Base-by-base conservation (phyloP, 2,888 invertebrate genomes). In the Limnephilus marmoratus region DNA sequence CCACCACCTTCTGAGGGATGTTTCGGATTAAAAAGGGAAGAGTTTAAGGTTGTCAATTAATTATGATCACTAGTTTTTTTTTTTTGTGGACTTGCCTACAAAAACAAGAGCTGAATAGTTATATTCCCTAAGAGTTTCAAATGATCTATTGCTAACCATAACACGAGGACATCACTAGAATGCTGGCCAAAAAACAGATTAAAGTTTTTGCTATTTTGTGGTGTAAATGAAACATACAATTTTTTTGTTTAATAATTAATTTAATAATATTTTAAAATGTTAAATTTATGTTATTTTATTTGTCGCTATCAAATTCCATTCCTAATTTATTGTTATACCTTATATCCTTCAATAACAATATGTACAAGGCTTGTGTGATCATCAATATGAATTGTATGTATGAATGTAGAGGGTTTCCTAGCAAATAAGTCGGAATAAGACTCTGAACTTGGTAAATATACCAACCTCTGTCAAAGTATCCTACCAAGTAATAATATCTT, bases 401-500 rank as follows among this genome's bases (percentile, higher is more conserved):
- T 68, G 7, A 7, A 24, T 68, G 68, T 18, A 68, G 68, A 68
- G 24, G 24, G 18, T n/a, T 68, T 68, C 68, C 9, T 24, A 24
- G 24, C 24, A 68, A 24, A 24, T 68, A 68, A 7, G 68, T 68
- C 68, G 3, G 68, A 68, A 68, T 68, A 68, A 18, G 68, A 24
- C 0, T 18, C 68, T 68, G 24, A 24, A 68, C 24, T 5, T 68
- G 24, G 68, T 9, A 68, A 68, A 68, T 82, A 13, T 31, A 34
- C 82, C 31, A 45, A 24, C 3, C 41, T 86, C n/a, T 86, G 24
- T 41, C 37, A 31, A 31, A 87, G 87, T 7, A 53, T 24, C 87
- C 31, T 31, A 1, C 31, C 1, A 87, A 68, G 87, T 68, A 87
- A 87, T 87, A 87, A 87, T 87, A 87, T 87, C 87, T 87, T 18